Conservation (phyloP, 1,140 invertebrate species). For the Lordiphosa collinella region DNA sequence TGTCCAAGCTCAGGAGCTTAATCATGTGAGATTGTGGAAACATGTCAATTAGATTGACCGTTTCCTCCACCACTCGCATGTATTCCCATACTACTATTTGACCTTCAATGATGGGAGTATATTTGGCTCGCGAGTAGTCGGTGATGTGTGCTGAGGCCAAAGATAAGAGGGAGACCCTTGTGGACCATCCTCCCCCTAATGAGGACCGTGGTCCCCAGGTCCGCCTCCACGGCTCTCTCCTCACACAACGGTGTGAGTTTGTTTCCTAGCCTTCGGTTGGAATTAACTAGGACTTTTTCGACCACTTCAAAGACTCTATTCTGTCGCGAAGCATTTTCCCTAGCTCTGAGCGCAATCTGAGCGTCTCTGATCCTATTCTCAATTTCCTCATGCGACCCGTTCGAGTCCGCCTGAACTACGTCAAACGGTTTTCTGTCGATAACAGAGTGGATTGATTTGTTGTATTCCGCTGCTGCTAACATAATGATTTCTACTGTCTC, state of each 20-base stretch:
- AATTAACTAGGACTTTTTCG: too few relatives aligned
- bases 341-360: background rate
- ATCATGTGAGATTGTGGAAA: background rate
- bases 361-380: constrained; percentile 3
- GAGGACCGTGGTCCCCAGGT: too few relatives aligned
- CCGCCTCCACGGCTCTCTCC: too few relatives aligned
- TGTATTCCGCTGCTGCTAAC: too few relatives aligned
- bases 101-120: too few relatives aligned
- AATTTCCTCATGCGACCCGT: constrained; percentile 4
- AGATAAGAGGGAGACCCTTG: too few relatives aligned
- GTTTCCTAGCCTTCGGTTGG: constrained; percentile 5
- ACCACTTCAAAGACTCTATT: constrained; percentile 4
- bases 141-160: too few relatives aligned
- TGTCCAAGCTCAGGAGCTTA: background rate
- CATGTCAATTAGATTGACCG: constrained; percentile 2
- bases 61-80: background rate
- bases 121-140: too few relatives aligned
- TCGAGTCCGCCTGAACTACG: background rate
- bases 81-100: too few relatives aligned
- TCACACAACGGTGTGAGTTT: too few relatives aligned
- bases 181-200: too few relatives aligned
- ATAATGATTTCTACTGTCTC: too few relatives aligned
- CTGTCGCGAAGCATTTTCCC: background rate
- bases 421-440: constrained; percentile 4
- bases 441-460: constrained; percentile 2